A percentile compares a stretch with the other conserved stretches of the same genome.
These are phyloP conservation scores for Yponomeuta cagnagella DNA, from an alignment of 2,888 invertebrate species.

Conservation along the genomic window DNA sequence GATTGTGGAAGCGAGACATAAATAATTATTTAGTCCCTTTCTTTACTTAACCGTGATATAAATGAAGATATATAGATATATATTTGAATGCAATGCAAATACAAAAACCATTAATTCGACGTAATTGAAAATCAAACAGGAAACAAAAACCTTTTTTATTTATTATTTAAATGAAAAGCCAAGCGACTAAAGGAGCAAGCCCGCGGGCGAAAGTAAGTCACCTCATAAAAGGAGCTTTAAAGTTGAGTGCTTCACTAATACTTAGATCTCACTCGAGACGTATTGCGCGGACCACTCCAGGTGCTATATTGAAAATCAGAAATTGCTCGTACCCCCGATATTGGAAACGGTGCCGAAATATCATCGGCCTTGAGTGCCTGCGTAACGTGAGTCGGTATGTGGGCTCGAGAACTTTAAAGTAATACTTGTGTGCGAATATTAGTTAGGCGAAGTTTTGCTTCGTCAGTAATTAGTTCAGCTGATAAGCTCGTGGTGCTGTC, in stretches of 20 bases:
- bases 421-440: background rate
- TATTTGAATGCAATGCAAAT: too few species aligned
- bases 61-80: too few species aligned
- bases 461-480: background rate
- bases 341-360: background rate
- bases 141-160: too few species aligned
- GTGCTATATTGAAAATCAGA: constrained; percentile 7
- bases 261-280: constrained; percentile 7
- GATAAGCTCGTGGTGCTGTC: too few species aligned
- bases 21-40: too few species aligned
- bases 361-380: background rate
- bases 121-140: too few species aligned
- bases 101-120: too few species aligned
- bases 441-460: background rate
- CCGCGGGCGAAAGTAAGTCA: background rate
- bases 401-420: background rate
- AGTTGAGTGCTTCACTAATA: constrained; percentile 11
- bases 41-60: too few species aligned
- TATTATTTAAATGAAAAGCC: background rate
- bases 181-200: background rate
- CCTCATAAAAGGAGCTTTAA: constrained; percentile 13
- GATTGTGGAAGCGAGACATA: too few species aligned
- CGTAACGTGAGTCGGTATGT: background rate
- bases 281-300: constrained; percentile 11
- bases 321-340: background rate